Evolutionary conservation across 2,888 invertebrate genomes (phyloP), one percentile per base, ranked within the genome.

Genomic region (Yponomeuta sedellus): DNA sequence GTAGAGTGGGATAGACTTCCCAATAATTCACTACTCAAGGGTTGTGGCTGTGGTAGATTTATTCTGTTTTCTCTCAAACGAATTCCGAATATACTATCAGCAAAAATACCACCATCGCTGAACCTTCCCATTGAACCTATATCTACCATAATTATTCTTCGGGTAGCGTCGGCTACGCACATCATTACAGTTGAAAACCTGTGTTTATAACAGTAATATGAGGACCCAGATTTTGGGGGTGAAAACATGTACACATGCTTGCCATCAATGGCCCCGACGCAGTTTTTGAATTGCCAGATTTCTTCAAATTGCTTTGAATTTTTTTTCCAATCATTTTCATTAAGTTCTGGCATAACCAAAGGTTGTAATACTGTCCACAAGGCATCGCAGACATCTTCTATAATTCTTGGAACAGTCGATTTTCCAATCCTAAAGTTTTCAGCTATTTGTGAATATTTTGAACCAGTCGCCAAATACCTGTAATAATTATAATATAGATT

Each of bases 1-100:
- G n/a, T n/a, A n/a, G n/a, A n/a, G n/a, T n/a, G n/a, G n/a, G n/a
- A n/a, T n/a, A n/a, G n/a, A n/a, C n/a, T n/a, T n/a, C n/a, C n/a
- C n/a, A n/a, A n/a, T n/a, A n/a, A n/a, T n/a, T n/a, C n/a, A n/a
- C n/a, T n/a, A n/a, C n/a, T n/a, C 10, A 71, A 66, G 28, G 68
- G 67, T 68, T 61, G 40, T 19, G 70, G 70, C 44, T 67, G 56
- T 52, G 72, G 71, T 25, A 73, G 22, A 70, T 70, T 69, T 25
- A 72, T 40, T 67, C 66, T 68, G 6, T 69, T 70, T 64, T 71
- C 68, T 69, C 61, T 66, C 65, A 73, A 52, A 63, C 66, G 59
- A 57, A 57, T 72, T 64, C 69, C 69, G 22, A 66, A 66, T 22
- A 52, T 56, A 64, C 56, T 64, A 56, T 64, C 64, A 56, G 20